Conservation (phyloP, 2,113 vertebrate genomes). For the Amphiprion percula region DNA sequence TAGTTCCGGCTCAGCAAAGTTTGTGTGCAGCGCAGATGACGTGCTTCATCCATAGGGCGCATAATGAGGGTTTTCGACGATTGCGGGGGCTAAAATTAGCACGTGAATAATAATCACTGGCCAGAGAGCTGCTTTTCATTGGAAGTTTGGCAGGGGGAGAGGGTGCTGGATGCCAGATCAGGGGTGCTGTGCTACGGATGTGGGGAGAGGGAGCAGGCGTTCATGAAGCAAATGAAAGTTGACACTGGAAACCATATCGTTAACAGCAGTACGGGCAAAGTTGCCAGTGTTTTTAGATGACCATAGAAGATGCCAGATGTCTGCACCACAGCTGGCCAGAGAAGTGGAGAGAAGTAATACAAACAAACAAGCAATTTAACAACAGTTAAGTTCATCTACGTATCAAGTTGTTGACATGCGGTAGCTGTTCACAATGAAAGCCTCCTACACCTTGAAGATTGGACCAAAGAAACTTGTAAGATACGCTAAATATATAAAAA, state of each 20-base stretch:
- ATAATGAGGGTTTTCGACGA: constrained; percentile 52
- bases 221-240: constrained; percentile 50
- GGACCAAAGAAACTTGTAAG: constrained; percentile 1
- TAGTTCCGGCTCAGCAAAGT: constrained; percentile 41
- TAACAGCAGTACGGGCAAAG: constrained; percentile 30
- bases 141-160: constrained; percentile 57
- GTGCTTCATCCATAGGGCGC: constrained; percentile 37
- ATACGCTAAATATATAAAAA: constrained; percentile 7
- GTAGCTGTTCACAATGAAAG: neutral
- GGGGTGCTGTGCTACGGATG: constrained; percentile 35
- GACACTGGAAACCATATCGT: constrained; percentile 54
- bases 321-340: constrained; percentile 12
- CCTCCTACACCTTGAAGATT: neutral
- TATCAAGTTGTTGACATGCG: constrained; percentile 15
- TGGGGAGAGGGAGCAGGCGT: constrained; percentile 41
- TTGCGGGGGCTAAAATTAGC: constrained; percentile 74
- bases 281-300: constrained; percentile 36
- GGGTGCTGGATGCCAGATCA: constrained; percentile 49
- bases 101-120: constrained; percentile 69
- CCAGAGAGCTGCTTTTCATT: constrained; percentile 63
- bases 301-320: constrained; percentile 38
- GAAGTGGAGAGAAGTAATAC: constrained; percentile 27
- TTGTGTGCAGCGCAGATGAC: constrained; percentile 44
- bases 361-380: constrained; percentile 37
- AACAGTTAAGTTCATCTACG: constrained; percentile 1